A percentile compares a stretch with the other conserved stretches of the same genome.
phyloP scores from a whole-genome alignment of 2,797 vertebrate genomes.

The Setipinna tenuifilis region DNA sequence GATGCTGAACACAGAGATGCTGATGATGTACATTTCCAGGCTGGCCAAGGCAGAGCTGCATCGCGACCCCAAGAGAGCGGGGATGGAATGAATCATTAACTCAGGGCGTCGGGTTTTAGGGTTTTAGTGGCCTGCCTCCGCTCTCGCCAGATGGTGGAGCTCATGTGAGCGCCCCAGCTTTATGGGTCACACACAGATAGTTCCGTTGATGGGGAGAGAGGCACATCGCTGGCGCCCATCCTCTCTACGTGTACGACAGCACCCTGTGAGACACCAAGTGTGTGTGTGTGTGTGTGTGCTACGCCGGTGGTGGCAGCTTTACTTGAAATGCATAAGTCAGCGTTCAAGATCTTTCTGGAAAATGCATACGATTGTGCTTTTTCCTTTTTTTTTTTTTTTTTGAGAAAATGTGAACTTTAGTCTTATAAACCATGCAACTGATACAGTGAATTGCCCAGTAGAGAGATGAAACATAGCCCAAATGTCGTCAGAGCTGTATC shows the following conservation, averaged over 20 bases:
- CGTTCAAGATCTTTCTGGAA: background rate
- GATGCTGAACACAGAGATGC: slow-evolving; percentile 44
- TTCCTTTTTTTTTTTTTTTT: background rate
- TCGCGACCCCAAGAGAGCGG: slow-evolving; percentile 49
- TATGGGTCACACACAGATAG: slow-evolving; percentile 53
- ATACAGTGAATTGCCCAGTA: background rate
- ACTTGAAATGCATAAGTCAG: background rate
- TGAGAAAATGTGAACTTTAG: background rate
- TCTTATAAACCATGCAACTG: background rate
- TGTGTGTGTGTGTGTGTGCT: no score
- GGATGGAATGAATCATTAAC: slow-evolving; percentile 76
- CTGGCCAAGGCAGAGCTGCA: slow-evolving; percentile 11
- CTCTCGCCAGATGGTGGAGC: slow-evolving; percentile 73
- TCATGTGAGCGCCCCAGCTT: slow-evolving; percentile 55
- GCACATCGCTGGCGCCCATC: background rate
- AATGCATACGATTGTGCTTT: background rate
- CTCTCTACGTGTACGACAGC: background rate
- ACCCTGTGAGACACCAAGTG: background rate
- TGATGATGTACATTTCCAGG: slow-evolving; percentile 47
- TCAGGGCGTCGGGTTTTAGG: slow-evolving; percentile 49
- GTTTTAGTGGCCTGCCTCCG: slow-evolving; percentile 61
- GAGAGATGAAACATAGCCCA: background rate
- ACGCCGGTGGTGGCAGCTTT: background rate
- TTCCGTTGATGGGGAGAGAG: slow-evolving; percentile 57
- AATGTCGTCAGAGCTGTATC: background rate